Evolutionary conservation across 2,797 vertebrate genomes (phyloP).

Genomic region (Gymnodraco acuticeps): DNA sequence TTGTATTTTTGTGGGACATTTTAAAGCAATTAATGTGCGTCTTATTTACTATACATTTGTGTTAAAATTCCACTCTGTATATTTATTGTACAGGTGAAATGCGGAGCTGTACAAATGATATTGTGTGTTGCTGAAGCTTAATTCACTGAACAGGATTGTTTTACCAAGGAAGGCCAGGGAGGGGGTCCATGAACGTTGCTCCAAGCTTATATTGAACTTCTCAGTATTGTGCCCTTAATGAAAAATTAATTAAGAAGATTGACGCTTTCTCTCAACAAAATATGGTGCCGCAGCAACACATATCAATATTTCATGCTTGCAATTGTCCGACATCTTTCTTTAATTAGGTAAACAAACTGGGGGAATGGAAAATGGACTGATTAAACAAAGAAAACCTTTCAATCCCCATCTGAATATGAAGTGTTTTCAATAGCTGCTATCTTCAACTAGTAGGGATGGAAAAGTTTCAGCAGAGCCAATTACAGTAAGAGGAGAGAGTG

Average conservation of each 20-base stretch:
- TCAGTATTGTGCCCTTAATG: slow-evolving; percentile 1
- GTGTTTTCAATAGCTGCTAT: slow-evolving; percentile 16
- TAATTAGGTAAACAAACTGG: slow-evolving; percentile 12
- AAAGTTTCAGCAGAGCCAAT: slow-evolving; percentile 48
- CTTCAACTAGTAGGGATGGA: slow-evolving; percentile 24
- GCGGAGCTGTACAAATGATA: too few relatives aligned
- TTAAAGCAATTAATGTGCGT: too few relatives aligned
- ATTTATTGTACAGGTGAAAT: too few relatives aligned
- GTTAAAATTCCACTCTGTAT: too few relatives aligned
- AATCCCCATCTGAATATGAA: slow-evolving; percentile 24
- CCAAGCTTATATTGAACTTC: not conserved
- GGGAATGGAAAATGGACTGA: not conserved
- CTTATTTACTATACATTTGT: too few relatives aligned
- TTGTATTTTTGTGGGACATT: too few relatives aligned
- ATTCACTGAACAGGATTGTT: too few relatives aligned
- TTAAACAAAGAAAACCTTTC: slow-evolving; percentile 1
- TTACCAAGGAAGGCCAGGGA: too few relatives aligned
- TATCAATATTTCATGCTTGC: slow-evolving; percentile 6
- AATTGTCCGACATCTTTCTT: not conserved
- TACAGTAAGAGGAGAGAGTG: slow-evolving; percentile 43
- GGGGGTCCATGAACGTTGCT: too few relatives aligned
- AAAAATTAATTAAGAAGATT: slow-evolving; percentile 2
- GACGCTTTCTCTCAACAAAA: not conserved
- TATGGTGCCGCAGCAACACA: not conserved
- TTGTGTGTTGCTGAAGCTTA: too few relatives aligned